phyloP scores from a whole-genome alignment of 2,113 vertebrate species.

The Antigone vipio region DNA sequence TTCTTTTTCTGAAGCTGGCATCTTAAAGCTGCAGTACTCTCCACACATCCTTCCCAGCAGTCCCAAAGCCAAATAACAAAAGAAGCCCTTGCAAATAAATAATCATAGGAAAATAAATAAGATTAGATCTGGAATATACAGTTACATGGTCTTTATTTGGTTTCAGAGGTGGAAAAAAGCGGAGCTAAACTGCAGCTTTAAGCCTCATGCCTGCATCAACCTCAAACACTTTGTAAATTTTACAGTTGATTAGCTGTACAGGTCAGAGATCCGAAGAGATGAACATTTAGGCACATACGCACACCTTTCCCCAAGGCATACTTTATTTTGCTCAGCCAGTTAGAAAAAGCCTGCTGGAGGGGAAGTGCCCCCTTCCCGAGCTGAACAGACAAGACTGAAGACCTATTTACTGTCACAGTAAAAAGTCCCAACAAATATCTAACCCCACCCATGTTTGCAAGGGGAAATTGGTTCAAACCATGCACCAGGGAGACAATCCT shows the following conservation, averaged over 20 bases:
- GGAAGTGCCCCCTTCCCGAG: neutral
- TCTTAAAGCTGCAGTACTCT: slow-evolving; percentile 63
- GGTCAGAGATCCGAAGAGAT: neutral
- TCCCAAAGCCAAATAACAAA: slow-evolving; percentile 50
- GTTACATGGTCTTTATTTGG: slow-evolving; percentile 64
- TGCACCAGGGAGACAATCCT: neutral
- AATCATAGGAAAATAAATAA: slow-evolving; percentile 59
- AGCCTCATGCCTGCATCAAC: slow-evolving; percentile 3
- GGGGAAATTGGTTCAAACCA: slow-evolving; percentile 13
- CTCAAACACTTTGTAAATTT: slow-evolving; percentile 1
- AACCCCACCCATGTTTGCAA: neutral
- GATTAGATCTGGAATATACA: slow-evolving; percentile 42
- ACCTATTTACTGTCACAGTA: slow-evolving; percentile 11
- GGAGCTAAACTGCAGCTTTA: slow-evolving; percentile 61
- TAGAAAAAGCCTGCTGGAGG: neutral
- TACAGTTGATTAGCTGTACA: slow-evolving; percentile 13
- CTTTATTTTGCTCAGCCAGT: slow-evolving; percentile 13
- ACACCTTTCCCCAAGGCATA: slow-evolving; percentile 38
- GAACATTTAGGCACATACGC: neutral
- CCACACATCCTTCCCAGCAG: slow-evolving; percentile 38
- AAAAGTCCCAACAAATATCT: slow-evolving; percentile 6
- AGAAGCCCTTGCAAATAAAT: slow-evolving; percentile 66
- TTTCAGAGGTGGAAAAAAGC: slow-evolving; percentile 60
- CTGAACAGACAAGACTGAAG: neutral
- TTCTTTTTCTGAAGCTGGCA: neutral